A percentile compares a stretch with the other conserved stretches of the same genome.
Conservation (phyloP, 2,797 vertebrate genomes). For the Tolypeutes matacus region DNA sequence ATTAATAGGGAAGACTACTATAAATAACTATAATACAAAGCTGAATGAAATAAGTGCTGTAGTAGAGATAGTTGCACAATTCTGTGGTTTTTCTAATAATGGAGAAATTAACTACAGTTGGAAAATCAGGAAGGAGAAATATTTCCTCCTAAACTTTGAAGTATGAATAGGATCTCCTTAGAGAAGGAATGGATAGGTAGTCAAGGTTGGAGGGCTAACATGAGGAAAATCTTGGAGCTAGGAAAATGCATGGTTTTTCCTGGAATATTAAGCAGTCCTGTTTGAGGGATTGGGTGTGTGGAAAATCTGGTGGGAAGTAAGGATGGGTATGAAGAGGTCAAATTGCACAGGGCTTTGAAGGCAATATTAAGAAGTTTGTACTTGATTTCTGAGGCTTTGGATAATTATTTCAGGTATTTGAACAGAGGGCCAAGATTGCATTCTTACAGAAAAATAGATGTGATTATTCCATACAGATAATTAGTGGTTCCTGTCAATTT, state of each 20-base stretch:
- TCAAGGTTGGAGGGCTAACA: background rate
- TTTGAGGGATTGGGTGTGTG: background rate
- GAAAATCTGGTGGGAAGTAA: background rate
- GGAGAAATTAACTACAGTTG: background rate
- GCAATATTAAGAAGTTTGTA: background rate
- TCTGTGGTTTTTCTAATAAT: conserved; percentile 9
- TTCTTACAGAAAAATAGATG: conserved; percentile 16
- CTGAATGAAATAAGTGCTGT: background rate
- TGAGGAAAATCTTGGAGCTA: background rate
- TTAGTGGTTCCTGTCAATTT: background rate
- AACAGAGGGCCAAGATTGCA: background rate
- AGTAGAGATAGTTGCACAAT: conserved; percentile 18
- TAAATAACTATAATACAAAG: background rate
- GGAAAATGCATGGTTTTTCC: background rate
- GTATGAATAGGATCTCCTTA: background rate
- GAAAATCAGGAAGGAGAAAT: conserved; percentile 5
- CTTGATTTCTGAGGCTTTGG: background rate
- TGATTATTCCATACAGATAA: background rate
- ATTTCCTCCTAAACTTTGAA: conserved; percentile 24
- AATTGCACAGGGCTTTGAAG: background rate
- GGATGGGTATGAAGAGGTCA: background rate
- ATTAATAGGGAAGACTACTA: background rate
- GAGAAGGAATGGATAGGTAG: background rate
- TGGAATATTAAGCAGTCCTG: background rate
- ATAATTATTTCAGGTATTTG: conserved; percentile 33